phyloP scores from a whole-genome alignment of 64 coral and sea anemone genomes.

The Montipora sp. region DNA sequence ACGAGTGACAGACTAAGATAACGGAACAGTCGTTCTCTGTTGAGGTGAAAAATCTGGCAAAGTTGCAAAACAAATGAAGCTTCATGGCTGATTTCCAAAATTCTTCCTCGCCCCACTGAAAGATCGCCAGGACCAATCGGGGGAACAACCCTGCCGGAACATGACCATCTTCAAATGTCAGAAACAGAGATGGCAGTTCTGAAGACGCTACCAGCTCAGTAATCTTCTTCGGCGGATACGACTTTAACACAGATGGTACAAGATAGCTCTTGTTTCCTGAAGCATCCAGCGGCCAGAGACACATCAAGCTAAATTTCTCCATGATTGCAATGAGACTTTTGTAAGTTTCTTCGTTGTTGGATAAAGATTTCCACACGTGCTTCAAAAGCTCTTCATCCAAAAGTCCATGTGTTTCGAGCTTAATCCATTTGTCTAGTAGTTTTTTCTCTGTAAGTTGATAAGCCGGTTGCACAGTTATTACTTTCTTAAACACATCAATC shows the following conservation, averaged over 20 bases:
- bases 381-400: too few species aligned
- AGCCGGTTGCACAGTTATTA: too few species aligned
- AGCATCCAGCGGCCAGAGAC: not conserved
- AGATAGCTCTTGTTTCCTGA: not conserved
- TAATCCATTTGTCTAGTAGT: too few species aligned
- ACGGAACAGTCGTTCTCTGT: not conserved
- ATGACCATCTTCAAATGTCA: not conserved
- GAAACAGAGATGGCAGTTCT: not conserved
- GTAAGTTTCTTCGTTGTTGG: not conserved
- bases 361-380: too few species aligned
- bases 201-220: not conserved
- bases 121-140: not conserved
- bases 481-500: too few species aligned
- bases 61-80: not conserved
- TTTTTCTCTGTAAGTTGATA: too few species aligned
- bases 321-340: not conserved
- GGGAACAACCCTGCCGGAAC: not conserved
- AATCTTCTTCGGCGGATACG: not conserved
- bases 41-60: not conserved
- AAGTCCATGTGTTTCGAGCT: too few species aligned
- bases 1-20: not conserved
- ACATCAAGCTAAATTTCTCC: slow-evolving; percentile 3
- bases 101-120: not conserved
- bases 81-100: not conserved
- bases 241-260: not conserved